Evolutionary conservation across 2,888 invertebrate species (phyloP).

Genomic region (Synergus itoensis): DNA sequence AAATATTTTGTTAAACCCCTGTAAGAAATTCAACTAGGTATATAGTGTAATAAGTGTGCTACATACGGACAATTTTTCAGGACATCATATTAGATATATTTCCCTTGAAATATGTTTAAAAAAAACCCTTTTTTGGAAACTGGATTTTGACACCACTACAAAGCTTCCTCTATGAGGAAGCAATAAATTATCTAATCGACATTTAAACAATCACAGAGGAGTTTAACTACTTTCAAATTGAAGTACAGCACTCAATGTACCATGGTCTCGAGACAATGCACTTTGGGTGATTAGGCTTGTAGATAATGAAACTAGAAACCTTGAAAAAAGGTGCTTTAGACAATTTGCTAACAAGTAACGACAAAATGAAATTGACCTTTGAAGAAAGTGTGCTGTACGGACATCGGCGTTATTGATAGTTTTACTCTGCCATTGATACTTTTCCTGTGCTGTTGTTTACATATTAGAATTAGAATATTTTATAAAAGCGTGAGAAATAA

Average conservation of each 20-base stretch:
- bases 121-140: too few species aligned
- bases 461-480: slow-evolving; percentile 26
- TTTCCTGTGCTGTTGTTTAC: slow-evolving; percentile 1
- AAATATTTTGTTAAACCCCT: too few species aligned
- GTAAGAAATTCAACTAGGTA: too few species aligned
- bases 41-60: too few species aligned
- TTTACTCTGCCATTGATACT: not conserved
- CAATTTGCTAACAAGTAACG: not conserved
- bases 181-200: slow-evolving; percentile 14
- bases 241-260: slow-evolving; percentile 35
- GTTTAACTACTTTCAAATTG: slow-evolving; percentile 37
- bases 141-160: too few species aligned
- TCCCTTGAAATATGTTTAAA: too few species aligned
- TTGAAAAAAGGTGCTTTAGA: slow-evolving; percentile 6
- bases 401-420: not conserved
- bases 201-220: slow-evolving; percentile 36
- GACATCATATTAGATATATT: too few species aligned
- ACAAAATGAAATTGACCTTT: not conserved
- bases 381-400: not conserved
- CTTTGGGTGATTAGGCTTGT: slow-evolving; percentile 4
- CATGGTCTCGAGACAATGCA: slow-evolving; percentile 2
- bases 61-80: too few species aligned
- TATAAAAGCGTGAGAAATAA: slow-evolving; percentile 36
- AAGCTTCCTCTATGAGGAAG: too few species aligned
- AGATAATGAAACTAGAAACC: not conserved